phyloP scores from a whole-genome alignment of 2,888 invertebrate genomes.

The Caenorhabditis sp. region DNA sequence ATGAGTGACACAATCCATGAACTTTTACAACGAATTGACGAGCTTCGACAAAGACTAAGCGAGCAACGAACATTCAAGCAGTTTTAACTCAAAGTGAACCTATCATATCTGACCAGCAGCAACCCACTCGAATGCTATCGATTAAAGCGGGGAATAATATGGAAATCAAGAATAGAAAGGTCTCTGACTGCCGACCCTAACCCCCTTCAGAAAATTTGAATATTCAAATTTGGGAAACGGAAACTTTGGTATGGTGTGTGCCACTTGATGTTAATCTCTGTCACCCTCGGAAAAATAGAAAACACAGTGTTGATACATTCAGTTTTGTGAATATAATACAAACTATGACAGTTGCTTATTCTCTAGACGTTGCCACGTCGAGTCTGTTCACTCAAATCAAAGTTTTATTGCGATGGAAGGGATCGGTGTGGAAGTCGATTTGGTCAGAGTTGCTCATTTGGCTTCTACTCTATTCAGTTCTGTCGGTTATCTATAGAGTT shows the following conservation, averaged over 20 bases:
- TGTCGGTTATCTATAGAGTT: conserved; percentile 70
- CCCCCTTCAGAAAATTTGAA: conserved; percentile 10
- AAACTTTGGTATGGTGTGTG: background rate
- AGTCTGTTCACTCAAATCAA: conserved; percentile 74
- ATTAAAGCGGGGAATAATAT: too few relatives aligned
- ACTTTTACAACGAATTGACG: too few relatives aligned
- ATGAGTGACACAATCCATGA: too few relatives aligned
- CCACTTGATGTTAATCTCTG: conserved; percentile 9
- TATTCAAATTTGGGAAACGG: conserved; percentile 12
- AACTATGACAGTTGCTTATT: conserved; percentile 79
- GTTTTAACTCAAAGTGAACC: too few relatives aligned
- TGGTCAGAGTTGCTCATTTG: conserved; percentile 75
- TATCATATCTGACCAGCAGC: too few relatives aligned
- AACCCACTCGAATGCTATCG: too few relatives aligned
- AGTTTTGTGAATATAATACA: conserved; percentile 7
- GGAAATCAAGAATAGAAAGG: conserved; percentile 1
- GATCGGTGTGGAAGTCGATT: conserved; percentile 69
- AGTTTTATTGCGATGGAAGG: conserved; percentile 77
- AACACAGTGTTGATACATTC: conserved; percentile 3
- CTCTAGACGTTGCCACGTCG: conserved; percentile 78
- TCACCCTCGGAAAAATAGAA: background rate
- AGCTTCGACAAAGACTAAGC: too few relatives aligned
- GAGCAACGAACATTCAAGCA: too few relatives aligned
- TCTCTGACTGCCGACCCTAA: conserved; percentile 12
- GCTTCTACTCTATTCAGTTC: conserved; percentile 65